phyloP scores from a whole-genome alignment of 2,797 vertebrate genomes.

The Rhynchonycteris naso region DNA sequence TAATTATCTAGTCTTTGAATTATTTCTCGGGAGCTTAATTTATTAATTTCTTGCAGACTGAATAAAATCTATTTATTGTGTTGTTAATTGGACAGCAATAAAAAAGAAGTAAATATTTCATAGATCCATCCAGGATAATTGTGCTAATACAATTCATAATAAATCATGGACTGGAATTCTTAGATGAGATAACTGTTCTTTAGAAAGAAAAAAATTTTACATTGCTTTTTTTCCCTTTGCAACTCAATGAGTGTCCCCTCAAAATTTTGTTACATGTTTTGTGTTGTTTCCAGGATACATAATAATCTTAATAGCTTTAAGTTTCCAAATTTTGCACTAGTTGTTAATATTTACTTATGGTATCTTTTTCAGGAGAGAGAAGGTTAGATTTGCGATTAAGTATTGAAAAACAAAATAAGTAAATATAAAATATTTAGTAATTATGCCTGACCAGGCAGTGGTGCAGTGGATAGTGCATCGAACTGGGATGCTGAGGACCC shows the following conservation, averaged over 20 bases:
- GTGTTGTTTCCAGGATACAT: background rate
- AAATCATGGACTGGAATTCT: slow-evolving; percentile 49
- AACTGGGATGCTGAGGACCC: too few relatives aligned
- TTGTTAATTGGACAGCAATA: slow-evolving; percentile 65
- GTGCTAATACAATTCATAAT: slow-evolving; percentile 60
- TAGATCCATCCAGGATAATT: slow-evolving; percentile 52
- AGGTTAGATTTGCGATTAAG: background rate
- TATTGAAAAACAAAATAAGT: background rate
- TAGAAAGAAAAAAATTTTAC: slow-evolving; percentile 2
- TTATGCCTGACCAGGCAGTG: too few relatives aligned
- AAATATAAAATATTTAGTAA: background rate
- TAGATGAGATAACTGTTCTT: background rate
- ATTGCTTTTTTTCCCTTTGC: background rate
- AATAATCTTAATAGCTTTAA: background rate
- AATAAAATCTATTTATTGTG: slow-evolving; percentile 63
- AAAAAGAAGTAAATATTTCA: slow-evolving; percentile 69
- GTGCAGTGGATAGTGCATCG: too few relatives aligned
- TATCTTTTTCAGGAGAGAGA: background rate
- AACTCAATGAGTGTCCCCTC: background rate
- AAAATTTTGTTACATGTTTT: background rate
- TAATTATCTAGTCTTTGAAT: slow-evolving; percentile 66
- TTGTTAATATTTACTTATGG: background rate
- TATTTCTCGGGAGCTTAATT: slow-evolving; percentile 59
- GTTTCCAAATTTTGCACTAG: background rate
- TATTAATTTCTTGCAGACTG: slow-evolving; percentile 66